These are phyloP conservation scores for Bovichtus diacanthus DNA, from an alignment of 2,797 vertebrate genomes.

Conservation along the genomic window DNA sequence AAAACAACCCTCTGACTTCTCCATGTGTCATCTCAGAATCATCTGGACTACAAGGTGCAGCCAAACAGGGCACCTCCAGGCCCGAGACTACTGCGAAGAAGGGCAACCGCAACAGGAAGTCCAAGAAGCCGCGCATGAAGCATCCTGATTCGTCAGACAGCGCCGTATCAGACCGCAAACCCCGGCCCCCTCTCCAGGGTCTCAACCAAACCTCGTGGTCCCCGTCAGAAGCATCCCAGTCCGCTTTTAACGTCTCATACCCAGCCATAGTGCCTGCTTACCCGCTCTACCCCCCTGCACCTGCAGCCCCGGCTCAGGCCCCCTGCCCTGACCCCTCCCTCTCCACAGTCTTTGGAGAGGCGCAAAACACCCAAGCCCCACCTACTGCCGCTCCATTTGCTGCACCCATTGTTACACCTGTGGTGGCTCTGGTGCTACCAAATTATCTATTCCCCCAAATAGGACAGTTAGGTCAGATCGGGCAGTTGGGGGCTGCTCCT, in stretches of 20 bases:
- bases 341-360: slow-evolving; percentile 78
- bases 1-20: not conserved
- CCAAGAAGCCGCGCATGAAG: slow-evolving; percentile 89
- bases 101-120: slow-evolving; percentile 88
- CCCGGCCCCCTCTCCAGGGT: slow-evolving; percentile 87
- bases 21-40: slow-evolving; percentile 33
- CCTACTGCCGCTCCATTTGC: slow-evolving; percentile 81
- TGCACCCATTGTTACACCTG: slow-evolving; percentile 87
- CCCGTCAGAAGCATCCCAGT: slow-evolving; percentile 89
- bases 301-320: slow-evolving; percentile 72
- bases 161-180: slow-evolving; percentile 86
- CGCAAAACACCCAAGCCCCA: slow-evolving; percentile 77
- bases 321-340: slow-evolving; percentile 76
- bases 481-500: slow-evolving; percentile 73
- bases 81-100: slow-evolving; percentile 86
- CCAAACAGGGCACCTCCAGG: slow-evolving; percentile 78
- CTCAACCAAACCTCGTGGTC: slow-evolving; percentile 94
- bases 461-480: slow-evolving; percentile 71
- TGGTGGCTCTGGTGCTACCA: slow-evolving; percentile 91
- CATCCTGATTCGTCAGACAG: slow-evolving; percentile 91
- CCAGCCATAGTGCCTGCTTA: slow-evolving; percentile 88
- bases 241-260: slow-evolving; percentile 89
- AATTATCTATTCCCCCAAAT: slow-evolving; percentile 87
- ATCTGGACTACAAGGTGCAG: slow-evolving; percentile 69
- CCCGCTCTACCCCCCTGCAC: slow-evolving; percentile 86